Evolutionary conservation across 2,797 vertebrate genomes (phyloP), one percentile per base, ranked within the genome.

Genomic region (Sternarchorhynchus goeldii): DNA sequence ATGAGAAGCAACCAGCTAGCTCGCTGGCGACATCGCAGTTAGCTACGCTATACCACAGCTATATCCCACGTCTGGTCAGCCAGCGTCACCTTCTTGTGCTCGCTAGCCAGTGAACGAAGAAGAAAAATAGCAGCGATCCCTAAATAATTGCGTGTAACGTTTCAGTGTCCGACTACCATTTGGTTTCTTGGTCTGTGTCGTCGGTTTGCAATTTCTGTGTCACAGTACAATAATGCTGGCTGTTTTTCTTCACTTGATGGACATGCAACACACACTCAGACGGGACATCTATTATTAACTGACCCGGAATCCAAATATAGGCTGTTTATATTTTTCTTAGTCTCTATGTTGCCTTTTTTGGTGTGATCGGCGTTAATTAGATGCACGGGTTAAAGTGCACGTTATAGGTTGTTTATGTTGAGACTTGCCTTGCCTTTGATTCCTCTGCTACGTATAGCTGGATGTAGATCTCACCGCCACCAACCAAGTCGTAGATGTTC

Each of bases 291-390:
- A 85, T 87, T 80, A 79, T 85, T 82, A 82, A 83, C 75, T 81
- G 86, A 84, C 85, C 79, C 80, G 71, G 75, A 83, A 76, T 85
- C 78, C 79, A 79, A 88, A 89, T 87, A 86, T 66, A 77, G 86
- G 83, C 71, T 83, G 75, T 81, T 82, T 80, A 79, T 79, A 78
- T 87, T 88, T 88, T 88, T 86, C 78, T 85, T 75, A 57, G 74
- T 62, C 75, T 69, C 84, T 68, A 3, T 84, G 68, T 83, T 77
- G 80, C 82, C 82, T 71, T 86, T 82, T 88, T 73, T 84, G 85
- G 79, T 65, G 25, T 69, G 78, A 79, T 50, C 67, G 16, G 64
- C 17, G 70, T 77, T 83, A 82, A 86, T 85, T 83, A 83, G 78
- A 79, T 32, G 63, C 65, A 12, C 50, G 31, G 50, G 34, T 53